These are phyloP conservation scores for Araneus ventricosus DNA, from an alignment of 1,140 invertebrate species.

Conservation along the genomic window DNA sequence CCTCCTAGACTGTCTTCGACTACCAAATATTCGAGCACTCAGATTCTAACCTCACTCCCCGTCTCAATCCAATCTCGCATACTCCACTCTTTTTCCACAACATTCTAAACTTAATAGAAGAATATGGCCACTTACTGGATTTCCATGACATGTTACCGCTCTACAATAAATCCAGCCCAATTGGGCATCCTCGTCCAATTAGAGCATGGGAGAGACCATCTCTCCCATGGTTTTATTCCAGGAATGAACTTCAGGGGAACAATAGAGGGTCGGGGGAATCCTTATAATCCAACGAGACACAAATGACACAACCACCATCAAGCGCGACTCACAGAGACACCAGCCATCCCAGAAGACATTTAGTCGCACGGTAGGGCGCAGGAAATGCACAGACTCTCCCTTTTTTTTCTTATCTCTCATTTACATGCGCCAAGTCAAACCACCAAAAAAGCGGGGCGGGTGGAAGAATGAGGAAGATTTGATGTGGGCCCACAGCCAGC, in stretches of 20 bases:
- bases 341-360: slow-evolving; percentile 11
- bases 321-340: background rate
- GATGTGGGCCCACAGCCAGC: slow-evolving; percentile 25
- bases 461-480: slow-evolving; percentile 5
- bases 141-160: slow-evolving; percentile 20
- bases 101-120: background rate
- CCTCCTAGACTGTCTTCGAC: background rate
- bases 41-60: too few relatives aligned
- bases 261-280: background rate
- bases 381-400: background rate
- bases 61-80: background rate
- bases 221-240: background rate
- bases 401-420: slow-evolving; percentile 12
- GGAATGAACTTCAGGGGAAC: background rate
- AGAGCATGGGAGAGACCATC: background rate
- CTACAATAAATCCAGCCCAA: background rate
- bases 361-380: background rate
- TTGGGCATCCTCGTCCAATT: background rate
- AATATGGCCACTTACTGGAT: background rate
- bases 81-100: background rate
- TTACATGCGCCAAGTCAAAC: slow-evolving; percentile 51
- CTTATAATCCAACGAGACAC: background rate
- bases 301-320: background rate
- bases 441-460: slow-evolving; percentile 3
- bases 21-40: background rate